Conservation (phyloP, 2,113 vertebrate species). For the Myotis brandtii region DNA sequence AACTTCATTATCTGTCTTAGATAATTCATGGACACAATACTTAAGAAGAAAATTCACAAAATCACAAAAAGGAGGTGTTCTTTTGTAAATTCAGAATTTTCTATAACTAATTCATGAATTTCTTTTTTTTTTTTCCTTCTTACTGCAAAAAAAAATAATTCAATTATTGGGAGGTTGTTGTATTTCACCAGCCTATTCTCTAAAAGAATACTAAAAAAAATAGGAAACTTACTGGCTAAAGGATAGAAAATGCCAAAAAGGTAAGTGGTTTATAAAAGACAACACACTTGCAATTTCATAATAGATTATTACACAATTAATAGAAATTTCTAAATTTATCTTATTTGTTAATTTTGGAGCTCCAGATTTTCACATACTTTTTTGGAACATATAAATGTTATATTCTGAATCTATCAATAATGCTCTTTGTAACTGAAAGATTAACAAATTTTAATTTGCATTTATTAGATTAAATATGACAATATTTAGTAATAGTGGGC, state of each 20-base stretch:
- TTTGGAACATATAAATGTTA: constrained; percentile 79
- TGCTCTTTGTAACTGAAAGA: constrained; percentile 74
- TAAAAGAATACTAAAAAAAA: constrained; percentile 77
- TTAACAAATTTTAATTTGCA: constrained; percentile 82
- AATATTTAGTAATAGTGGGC: constrained; percentile 74
- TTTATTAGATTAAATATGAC: constrained; percentile 58
- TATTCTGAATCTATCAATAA: constrained; percentile 75
- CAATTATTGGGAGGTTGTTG: constrained; percentile 46
- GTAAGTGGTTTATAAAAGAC: constrained; percentile 81
- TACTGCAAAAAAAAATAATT: constrained; percentile 18
- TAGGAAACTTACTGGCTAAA: constrained; percentile 75
- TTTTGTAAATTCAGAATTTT: not conserved
- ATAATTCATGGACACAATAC: not conserved
- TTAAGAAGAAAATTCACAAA: not conserved
- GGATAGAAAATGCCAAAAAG: constrained; percentile 78
- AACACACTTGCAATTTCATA: constrained; percentile 81
- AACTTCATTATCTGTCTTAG: not conserved
- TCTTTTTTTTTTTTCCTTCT: not conserved
- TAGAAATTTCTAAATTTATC: constrained; percentile 82
- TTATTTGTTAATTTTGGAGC: constrained; percentile 73
- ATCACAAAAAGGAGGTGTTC: not conserved
- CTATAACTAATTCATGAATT: not conserved
- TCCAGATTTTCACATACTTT: constrained; percentile 75
- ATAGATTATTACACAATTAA: constrained; percentile 75
- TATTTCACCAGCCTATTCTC: constrained; percentile 74